phyloP scores from a whole-genome alignment of 2,113 vertebrate species.

The Oceanites oceanicus region DNA sequence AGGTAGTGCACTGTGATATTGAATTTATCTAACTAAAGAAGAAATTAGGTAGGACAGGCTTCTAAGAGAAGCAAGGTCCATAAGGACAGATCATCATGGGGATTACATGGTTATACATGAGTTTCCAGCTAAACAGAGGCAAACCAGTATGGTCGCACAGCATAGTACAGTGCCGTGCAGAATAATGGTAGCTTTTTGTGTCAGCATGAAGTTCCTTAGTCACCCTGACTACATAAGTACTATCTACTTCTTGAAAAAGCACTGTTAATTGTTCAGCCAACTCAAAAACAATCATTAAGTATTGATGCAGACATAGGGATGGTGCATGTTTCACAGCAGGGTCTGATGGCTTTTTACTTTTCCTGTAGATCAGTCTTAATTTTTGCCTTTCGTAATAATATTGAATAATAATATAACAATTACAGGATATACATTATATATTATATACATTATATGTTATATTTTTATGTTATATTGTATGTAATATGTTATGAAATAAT shows the following conservation, averaged over 20 bases:
- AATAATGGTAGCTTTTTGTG: background rate
- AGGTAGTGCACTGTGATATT: background rate
- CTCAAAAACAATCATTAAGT: background rate
- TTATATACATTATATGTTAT: background rate
- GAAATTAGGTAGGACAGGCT: background rate
- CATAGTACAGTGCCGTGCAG: rapidly evolving
- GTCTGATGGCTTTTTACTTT: background rate
- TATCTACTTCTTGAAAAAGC: background rate
- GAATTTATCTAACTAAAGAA: background rate
- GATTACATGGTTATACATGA: background rate
- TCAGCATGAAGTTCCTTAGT: background rate
- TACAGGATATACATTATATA: background rate
- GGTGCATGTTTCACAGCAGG: background rate
- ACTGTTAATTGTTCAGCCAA: background rate
- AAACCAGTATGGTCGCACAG: background rate
- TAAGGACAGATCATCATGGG: background rate
- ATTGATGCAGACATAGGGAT: background rate
- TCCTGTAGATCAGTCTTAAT: background rate
- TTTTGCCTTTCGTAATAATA: background rate
- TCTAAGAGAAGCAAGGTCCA: rapidly evolving
- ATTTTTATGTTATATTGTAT: background rate
- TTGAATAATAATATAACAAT: background rate
- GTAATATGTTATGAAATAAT: background rate
- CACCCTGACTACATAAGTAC: background rate
- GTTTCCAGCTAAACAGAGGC: background rate